Conservation (phyloP, 2,113 vertebrate species). For the Hystrix brachyura region DNA sequence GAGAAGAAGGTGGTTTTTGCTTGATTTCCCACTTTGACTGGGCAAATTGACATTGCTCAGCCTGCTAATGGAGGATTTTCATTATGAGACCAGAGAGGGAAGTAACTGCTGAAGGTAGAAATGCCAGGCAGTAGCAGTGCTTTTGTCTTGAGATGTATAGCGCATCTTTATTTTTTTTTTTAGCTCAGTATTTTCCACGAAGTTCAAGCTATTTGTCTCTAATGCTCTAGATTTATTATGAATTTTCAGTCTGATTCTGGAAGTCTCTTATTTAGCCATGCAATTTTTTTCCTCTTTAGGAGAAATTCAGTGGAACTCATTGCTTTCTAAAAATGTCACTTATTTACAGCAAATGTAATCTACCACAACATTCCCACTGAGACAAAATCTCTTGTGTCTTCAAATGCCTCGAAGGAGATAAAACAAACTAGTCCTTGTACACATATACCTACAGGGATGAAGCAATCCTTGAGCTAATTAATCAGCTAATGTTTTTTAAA, state of each 20-base stretch:
- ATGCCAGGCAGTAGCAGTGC: not conserved
- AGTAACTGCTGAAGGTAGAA: not conserved
- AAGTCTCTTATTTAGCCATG: conserved; percentile 57
- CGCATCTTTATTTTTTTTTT: not conserved
- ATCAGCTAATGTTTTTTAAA: conserved; percentile 70
- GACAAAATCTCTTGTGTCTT: conserved; percentile 77
- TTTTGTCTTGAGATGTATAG: not conserved
- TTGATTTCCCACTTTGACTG: conserved; percentile 72
- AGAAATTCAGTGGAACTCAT: conserved; percentile 81
- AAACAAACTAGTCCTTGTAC: not conserved
- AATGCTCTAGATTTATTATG: not conserved
- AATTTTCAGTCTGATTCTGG: conserved; percentile 61
- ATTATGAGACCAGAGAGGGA: conserved; percentile 2
- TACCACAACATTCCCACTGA: conserved; percentile 80
- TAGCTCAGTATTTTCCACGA: conserved; percentile 28
- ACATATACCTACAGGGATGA: conserved; percentile 60
- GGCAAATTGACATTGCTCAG: conserved; percentile 64
- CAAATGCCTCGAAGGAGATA: conserved; percentile 61
- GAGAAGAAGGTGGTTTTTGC: conserved; percentile 50
- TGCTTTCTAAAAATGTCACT: conserved; percentile 82
- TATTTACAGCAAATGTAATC: conserved; percentile 84
- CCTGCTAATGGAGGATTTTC: conserved; percentile 66
- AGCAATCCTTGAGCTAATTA: conserved; percentile 68
- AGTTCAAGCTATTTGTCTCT: not conserved
- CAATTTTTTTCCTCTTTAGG: conserved; percentile 32